Conservation (phyloP, 2,797 vertebrate genomes). For the Protonibea diacanthus region DNA sequence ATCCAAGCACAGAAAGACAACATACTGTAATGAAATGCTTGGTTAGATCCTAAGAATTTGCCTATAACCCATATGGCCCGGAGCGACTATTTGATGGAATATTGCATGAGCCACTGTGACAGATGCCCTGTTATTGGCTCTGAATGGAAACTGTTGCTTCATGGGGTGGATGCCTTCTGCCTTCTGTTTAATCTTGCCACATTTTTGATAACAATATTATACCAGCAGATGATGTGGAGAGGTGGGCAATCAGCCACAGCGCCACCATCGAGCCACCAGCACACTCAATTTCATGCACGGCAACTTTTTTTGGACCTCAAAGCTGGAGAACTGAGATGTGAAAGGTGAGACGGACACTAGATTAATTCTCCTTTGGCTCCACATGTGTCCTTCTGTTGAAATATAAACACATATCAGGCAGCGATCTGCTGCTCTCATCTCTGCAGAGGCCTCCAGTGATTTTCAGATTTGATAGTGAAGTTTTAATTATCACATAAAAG, state of each 20-base stretch:
- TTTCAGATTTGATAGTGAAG: slow-evolving; percentile 61
- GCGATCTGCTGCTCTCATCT: slow-evolving; percentile 36
- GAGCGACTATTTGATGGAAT: slow-evolving; percentile 48
- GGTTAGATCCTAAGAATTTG: slow-evolving; percentile 43
- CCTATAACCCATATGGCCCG: slow-evolving; percentile 44
- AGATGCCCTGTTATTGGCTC: slow-evolving; percentile 59
- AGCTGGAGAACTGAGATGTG: slow-evolving; percentile 37
- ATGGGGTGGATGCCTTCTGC: slow-evolving; percentile 48
- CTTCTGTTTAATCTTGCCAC: slow-evolving; percentile 40
- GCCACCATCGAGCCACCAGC: not conserved
- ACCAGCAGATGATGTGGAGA: slow-evolving; percentile 55
- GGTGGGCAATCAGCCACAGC: slow-evolving; percentile 31
- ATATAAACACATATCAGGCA: slow-evolving; percentile 49
- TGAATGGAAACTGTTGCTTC: slow-evolving; percentile 58
- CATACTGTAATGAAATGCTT: slow-evolving; percentile 52
- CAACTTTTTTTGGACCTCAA: slow-evolving; percentile 27
- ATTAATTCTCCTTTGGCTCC: slow-evolving; percentile 44
- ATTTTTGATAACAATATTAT: slow-evolving; percentile 46
- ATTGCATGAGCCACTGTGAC: slow-evolving; percentile 49
- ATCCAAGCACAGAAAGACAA: slow-evolving; percentile 30
- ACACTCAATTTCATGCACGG: slow-evolving; percentile 16
- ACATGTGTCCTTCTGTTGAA: slow-evolving; percentile 41
- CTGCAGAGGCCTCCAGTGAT: slow-evolving; percentile 45
- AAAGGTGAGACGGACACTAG: slow-evolving; percentile 40
- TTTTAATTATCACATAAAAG: slow-evolving; percentile 73